Base-by-base conservation (phyloP, 2,888 invertebrate species). In the Polydrusus tereticollis region DNA sequence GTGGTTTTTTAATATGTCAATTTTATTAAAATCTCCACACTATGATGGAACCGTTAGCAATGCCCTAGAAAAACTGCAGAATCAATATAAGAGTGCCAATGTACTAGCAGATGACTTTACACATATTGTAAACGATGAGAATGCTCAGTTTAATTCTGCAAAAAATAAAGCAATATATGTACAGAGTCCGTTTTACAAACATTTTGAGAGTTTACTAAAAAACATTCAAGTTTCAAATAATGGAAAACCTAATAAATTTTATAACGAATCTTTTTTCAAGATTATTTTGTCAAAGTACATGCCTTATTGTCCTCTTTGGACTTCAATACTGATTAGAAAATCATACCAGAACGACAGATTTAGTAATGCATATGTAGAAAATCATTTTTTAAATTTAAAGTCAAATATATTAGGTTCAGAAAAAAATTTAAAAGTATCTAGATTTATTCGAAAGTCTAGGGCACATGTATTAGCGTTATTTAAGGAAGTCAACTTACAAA, bases 401-500 rank as follows among this genome's bases (percentile, higher is more conserved):
- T 18, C 18, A 18, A 45, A 45, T 18, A 57, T 47, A 21, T 36
- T 72, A 8, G 21, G 62, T 1, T 6, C 55, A 2, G 16, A 57
- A 2, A 73, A 66, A 16, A 73, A 73, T 26, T 12, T 70, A 6
- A 73, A 63, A 58, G 66, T 50, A 55, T 62, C 73, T 0, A 63
- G 38, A 50, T 73, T 55, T 45, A 14, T 70, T 10, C 36, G 70
- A 41, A 55, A 47, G 26, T 29, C 14, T 45, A 59, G 67, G 14
- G 45, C 43, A 58, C 55, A 64, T 36, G 45, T 72, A 26, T 16
- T 72, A 12, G 26, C 63, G 2, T 6, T 18, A 8, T 45, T 18
- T 5, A 45, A 16, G 6, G 16, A 45, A 16, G 5, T 18, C 18
- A 7, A 18, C 3, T 6, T 18, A 6, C 6, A 45, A 5, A 18